These are phyloP conservation scores for Cinclus mexicanus DNA, from an alignment of 2,113 vertebrate genomes.

Conservation along the genomic window DNA sequence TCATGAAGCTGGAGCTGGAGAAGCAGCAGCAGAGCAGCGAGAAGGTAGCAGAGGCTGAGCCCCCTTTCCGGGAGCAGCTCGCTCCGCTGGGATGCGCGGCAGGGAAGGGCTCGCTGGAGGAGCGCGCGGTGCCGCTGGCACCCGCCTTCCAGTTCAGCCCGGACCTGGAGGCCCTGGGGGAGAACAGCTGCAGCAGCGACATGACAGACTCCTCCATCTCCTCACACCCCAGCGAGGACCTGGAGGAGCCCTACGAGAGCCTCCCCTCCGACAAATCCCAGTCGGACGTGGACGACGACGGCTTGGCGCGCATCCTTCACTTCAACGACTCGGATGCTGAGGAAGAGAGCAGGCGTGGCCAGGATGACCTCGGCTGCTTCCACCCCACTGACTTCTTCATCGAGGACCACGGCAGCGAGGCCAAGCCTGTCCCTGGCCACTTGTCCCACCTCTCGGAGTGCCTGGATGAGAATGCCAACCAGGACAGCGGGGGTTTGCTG, in stretches of 20 bases:
- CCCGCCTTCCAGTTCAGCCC: slow-evolving; percentile 83
- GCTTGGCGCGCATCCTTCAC: slow-evolving; percentile 85
- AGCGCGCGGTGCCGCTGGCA: slow-evolving; percentile 23
- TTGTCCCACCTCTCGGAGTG: slow-evolving; percentile 79
- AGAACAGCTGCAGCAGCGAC: slow-evolving; percentile 92
- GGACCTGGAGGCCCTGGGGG: slow-evolving; percentile 72
- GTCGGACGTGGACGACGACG: slow-evolving; percentile 81
- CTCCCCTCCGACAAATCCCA: slow-evolving; percentile 69
- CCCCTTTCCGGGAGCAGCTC: not conserved
- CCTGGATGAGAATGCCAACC: slow-evolving; percentile 93
- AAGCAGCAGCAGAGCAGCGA: slow-evolving; percentile 65
- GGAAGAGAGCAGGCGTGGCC: slow-evolving; percentile 63
- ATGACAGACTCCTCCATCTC: slow-evolving; percentile 88
- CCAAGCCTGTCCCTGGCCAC: slow-evolving; percentile 69
- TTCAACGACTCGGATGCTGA: slow-evolving; percentile 83
- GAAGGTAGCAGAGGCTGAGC: slow-evolving; percentile 1
- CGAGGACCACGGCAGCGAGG: slow-evolving; percentile 21
- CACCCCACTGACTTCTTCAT: slow-evolving; percentile 81
- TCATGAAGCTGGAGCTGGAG: slow-evolving; percentile 95
- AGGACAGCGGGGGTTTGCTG: slow-evolving; percentile 82
- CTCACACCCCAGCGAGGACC: slow-evolving; percentile 82
- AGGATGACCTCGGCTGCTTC: slow-evolving; percentile 82
- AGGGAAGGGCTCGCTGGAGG: slow-evolving; percentile 55
- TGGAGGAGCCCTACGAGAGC: slow-evolving; percentile 50
- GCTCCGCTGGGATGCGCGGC: not conserved